Percentiles rank a stretch among this genome's conserved stretches.
Evolutionary conservation across 2,113 vertebrate genomes (phyloP).

Genomic region (Aptenodytes forsteri): DNA sequence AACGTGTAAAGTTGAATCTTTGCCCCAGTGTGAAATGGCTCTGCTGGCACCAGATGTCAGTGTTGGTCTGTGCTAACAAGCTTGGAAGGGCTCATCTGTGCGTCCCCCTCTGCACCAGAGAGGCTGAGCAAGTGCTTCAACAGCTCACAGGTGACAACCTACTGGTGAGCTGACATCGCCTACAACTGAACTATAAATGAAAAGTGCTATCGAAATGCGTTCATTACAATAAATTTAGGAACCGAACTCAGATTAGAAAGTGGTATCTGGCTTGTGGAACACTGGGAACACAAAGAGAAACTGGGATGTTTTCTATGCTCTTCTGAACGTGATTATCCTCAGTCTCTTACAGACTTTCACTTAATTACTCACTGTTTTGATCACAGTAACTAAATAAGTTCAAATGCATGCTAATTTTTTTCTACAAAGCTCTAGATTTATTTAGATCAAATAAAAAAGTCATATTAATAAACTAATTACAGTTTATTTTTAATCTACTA

Average conservation of each 20-base stretch:
- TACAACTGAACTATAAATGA: too few relatives aligned
- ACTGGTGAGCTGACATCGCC: accelerated
- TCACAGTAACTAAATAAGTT: not conserved
- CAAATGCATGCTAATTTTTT: not conserved
- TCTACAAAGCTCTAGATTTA: not conserved
- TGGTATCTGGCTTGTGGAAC: not conserved
- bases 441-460: not conserved
- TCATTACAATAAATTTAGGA: not conserved
- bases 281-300: not conserved
- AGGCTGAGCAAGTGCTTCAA: not conserved
- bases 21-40: not conserved
- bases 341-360: not conserved
- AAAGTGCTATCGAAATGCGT: not conserved
- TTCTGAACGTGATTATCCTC: not conserved
- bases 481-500: not conserved
- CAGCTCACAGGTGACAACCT: not conserved
- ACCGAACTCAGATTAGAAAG: not conserved
- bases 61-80: slow-evolving; percentile 44
- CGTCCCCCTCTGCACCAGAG: not conserved
- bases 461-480: not conserved
- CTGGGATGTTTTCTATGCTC: not conserved
- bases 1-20: not conserved
- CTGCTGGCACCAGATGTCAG: slow-evolving; percentile 74
- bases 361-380: not conserved
- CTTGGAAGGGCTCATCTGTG: not conserved